These are phyloP conservation scores for Ferrisia virgata DNA, from an alignment of 2,888 invertebrate genomes.

Conservation along the genomic window DNA sequence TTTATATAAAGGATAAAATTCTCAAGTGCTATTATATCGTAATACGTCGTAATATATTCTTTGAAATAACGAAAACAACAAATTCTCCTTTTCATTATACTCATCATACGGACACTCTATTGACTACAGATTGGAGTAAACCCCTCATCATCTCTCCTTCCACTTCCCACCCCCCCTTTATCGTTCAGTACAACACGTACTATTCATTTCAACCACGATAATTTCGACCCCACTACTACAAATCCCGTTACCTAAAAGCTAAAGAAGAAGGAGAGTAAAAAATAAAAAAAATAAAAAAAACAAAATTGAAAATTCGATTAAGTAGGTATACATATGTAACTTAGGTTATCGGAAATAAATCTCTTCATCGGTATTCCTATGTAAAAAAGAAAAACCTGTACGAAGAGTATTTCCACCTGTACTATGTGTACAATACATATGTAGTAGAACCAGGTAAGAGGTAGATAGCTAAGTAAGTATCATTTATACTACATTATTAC, in stretches of 20 bases:
- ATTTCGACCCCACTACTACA: not conserved
- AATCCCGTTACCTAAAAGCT: not conserved
- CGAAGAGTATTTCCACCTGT: not conserved
- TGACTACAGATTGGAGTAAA: not conserved
- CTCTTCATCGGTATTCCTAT: not conserved
- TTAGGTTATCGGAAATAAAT: not conserved
- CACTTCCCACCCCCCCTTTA: not conserved
- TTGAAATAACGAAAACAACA: not conserved
- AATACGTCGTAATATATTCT: not conserved
- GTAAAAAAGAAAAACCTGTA: not conserved
- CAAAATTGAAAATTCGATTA: not conserved
- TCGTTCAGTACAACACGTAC: not conserved
- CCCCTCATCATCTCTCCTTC: not conserved
- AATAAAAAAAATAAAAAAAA: conserved; percentile 9
- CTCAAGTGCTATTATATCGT: not conserved
- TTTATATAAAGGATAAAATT: not conserved
- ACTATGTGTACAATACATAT: no score
- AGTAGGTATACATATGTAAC: not conserved
- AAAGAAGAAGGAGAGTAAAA: not conserved
- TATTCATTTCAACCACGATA: not conserved
- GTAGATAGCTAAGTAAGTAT: no score
- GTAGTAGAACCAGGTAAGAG: no score
- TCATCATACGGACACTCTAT: not conserved
- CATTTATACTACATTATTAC: not conserved
- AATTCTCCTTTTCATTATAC: no score